phyloP scores from a whole-genome alignment of 2,797 vertebrate species.

The Syndactyla subalaris region DNA sequence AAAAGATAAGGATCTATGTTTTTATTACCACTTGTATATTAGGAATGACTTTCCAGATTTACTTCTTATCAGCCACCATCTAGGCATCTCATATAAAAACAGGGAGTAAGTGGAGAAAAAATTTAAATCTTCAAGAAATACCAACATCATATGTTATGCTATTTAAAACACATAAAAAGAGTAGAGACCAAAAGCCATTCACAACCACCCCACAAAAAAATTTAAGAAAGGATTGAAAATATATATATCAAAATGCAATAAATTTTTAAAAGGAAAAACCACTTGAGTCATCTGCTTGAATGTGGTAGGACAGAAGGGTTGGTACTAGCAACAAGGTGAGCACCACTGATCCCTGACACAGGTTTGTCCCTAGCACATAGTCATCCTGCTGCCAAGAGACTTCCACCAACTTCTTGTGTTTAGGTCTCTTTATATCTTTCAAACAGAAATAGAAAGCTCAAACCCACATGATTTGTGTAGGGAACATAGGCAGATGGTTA shows the following conservation, averaged over 20 bases:
- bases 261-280: neutral
- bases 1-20: neutral
- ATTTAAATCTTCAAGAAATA: neutral
- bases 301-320: neutral
- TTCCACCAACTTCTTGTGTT: neutral
- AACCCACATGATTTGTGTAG: neutral
- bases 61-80: neutral
- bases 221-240: neutral
- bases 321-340: fast-evolving
- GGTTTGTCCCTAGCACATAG: neutral
- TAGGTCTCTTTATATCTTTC: neutral
- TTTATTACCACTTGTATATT: neutral
- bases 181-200: neutral
- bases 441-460: slow-evolving; percentile 2
- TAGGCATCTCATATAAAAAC: neutral
- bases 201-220: fast-evolving
- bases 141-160: neutral
- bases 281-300: neutral
- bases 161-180: neutral
- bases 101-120: neutral
- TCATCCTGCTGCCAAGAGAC: neutral
- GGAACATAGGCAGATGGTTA: neutral
- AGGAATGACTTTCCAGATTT: neutral
- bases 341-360: fast-evolving
- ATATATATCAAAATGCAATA: neutral